Percentiles rank a stretch among this genome's conserved stretches.
Evolutionary conservation across 2,113 vertebrate species (phyloP).

Genomic region (Aegithalos caudatus): DNA sequence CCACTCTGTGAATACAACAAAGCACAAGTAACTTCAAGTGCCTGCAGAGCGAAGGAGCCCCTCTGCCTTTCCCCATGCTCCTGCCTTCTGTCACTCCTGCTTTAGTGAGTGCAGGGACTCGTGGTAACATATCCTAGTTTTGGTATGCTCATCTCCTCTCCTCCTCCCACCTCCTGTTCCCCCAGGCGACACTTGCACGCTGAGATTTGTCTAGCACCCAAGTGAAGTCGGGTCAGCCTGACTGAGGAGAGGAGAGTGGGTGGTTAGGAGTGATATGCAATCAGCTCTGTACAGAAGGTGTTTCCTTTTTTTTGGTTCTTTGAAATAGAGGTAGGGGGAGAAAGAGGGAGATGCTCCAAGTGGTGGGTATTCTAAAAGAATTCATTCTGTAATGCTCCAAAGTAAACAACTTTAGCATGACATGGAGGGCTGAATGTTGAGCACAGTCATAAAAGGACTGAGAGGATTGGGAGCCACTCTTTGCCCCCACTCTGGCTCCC

Average conservation of each 20-base stretch:
- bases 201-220: neutral
- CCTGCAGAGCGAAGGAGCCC: neutral
- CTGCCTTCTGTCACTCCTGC: neutral
- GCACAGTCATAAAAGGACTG: neutral
- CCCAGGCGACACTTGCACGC: accelerated
- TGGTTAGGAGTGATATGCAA: neutral
- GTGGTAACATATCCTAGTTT: neutral
- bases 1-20: neutral
- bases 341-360: neutral
- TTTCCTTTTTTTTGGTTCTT: neutral
- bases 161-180: neutral
- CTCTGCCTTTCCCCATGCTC: neutral
- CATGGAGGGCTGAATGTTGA: neutral
- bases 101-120: neutral
- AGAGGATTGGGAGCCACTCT: neutral
- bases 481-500: accelerated
- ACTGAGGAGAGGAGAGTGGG: neutral
- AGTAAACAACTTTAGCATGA: accelerated
- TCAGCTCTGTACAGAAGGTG: neutral
- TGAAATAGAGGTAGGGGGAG: neutral
- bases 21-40: neutral
- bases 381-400: neutral
- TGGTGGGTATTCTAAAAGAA: neutral
- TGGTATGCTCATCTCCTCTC: neutral
- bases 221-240: neutral